phyloP scores from a whole-genome alignment of 2,113 vertebrate genomes.

The Vicugna pacos region DNA sequence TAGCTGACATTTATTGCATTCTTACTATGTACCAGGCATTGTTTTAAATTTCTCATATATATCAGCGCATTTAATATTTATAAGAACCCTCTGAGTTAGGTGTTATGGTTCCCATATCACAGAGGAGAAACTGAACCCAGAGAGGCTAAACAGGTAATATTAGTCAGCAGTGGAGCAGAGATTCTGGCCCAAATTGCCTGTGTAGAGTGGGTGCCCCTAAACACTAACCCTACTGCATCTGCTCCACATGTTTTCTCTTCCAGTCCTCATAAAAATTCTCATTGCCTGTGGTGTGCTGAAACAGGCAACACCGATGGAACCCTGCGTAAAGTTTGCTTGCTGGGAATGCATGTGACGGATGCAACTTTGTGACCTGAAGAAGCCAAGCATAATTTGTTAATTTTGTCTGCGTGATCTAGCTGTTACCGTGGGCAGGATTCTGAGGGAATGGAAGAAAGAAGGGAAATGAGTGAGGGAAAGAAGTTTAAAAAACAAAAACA shows the following conservation, averaged over 20 bases:
- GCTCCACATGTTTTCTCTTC: neutral
- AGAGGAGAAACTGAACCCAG: neutral
- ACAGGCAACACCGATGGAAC: rapidly evolving
- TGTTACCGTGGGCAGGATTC: neutral
- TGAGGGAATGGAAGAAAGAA: neutral
- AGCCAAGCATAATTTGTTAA: neutral
- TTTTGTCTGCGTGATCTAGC: neutral
- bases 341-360: neutral
- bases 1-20: neutral
- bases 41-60: neutral
- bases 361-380: neutral
- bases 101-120: neutral
- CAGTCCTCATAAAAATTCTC: neutral
- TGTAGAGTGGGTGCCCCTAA: rapidly evolving
- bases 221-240: rapidly evolving
- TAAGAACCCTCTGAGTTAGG: neutral
- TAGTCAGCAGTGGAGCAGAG: too few relatives aligned
- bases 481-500: neutral
- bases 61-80: neutral
- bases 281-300: neutral
- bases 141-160: neutral
- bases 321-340: neutral
- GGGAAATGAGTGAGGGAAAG: neutral
- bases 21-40: neutral
- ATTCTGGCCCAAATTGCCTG: rapidly evolving